Percentiles rank a stretch among this genome's conserved stretches.
Evolutionary conservation across 2,888 invertebrate species (phyloP).

Genomic region (Dolomedes plantarius): DNA sequence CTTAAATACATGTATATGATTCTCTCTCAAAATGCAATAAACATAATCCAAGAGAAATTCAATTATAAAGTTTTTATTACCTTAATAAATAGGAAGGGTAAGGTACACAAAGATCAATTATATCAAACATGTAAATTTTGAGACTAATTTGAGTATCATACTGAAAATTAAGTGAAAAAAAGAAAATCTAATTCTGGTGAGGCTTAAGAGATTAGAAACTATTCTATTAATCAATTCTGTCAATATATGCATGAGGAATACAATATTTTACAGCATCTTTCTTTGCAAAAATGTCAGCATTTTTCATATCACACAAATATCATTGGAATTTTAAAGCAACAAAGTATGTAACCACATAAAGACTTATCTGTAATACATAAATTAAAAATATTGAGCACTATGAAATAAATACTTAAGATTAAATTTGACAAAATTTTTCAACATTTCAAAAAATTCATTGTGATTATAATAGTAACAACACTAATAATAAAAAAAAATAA

Average conservation of each 20-base stretch:
- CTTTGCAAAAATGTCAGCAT: neutral
- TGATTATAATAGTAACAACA: too few species aligned
- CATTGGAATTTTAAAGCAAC: too few species aligned
- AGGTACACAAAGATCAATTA: neutral
- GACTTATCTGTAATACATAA: too few species aligned
- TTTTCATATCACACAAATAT: neutral
- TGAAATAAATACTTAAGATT: too few species aligned
- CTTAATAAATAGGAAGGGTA: neutral
- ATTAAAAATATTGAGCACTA: too few species aligned
- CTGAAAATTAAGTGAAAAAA: neutral
- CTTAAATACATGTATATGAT: too few species aligned
- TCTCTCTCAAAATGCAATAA: too few species aligned
- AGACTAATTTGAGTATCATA: neutral
- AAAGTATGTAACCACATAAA: too few species aligned
- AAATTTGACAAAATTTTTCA: too few species aligned
- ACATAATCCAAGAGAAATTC: neutral
- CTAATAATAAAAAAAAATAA: too few species aligned
- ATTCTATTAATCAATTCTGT: neutral
- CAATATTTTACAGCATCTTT: neutral
- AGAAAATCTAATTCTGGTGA: conserved; percentile 4
- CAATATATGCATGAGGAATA: neutral
- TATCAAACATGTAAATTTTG: conserved; percentile 9
- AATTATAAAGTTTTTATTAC: neutral
- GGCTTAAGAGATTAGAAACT: neutral
- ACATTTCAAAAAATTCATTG: too few species aligned